Percentiles rank a stretch among this genome's conserved stretches.
These are phyloP conservation scores for Takifugu ocellatus DNA, from an alignment of 2,797 vertebrate species.

Conservation along the genomic window DNA sequence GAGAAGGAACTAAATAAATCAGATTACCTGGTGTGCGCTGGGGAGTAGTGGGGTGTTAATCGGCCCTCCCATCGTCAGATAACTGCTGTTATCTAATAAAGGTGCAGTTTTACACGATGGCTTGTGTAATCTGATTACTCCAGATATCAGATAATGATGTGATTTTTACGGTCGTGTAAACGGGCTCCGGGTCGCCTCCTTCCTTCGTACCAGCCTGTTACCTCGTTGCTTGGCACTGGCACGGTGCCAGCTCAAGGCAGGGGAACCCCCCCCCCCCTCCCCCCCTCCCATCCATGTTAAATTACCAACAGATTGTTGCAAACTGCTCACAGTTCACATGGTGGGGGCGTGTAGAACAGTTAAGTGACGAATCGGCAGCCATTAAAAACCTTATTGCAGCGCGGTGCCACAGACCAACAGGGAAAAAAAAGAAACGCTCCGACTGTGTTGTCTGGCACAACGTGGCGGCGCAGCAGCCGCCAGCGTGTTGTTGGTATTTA, in stretches of 20 bases:
- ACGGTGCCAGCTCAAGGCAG: constrained; percentile 65
- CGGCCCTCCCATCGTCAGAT: too few relatives aligned
- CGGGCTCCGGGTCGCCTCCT: not conserved
- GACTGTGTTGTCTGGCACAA: constrained; percentile 56
- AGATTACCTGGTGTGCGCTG: too few relatives aligned
- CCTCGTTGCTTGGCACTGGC: constrained; percentile 70
- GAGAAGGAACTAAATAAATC: too few relatives aligned
- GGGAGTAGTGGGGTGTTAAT: too few relatives aligned
- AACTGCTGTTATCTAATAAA: too few relatives aligned
- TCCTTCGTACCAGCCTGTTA: constrained; percentile 66
- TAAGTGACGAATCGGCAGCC: constrained; percentile 71
- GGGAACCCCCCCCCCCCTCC: constrained; percentile 11
- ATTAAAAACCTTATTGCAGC: constrained; percentile 75
- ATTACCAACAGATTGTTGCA: constrained; percentile 72
- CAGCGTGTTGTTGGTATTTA: constrained; percentile 54
- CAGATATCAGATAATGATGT: too few relatives aligned
- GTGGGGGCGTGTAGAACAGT: constrained; percentile 69
- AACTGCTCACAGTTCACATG: constrained; percentile 69
- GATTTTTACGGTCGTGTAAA: too few relatives aligned
- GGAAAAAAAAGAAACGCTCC: constrained; percentile 13
- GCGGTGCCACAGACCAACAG: constrained; percentile 32
- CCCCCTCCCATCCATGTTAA: constrained; percentile 76
- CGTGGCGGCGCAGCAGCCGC: constrained; percentile 32
- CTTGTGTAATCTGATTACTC: too few relatives aligned
- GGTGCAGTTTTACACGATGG: too few relatives aligned